phyloP scores from a whole-genome alignment of 2,113 vertebrate genomes.

The Bos javanicus region DNA sequence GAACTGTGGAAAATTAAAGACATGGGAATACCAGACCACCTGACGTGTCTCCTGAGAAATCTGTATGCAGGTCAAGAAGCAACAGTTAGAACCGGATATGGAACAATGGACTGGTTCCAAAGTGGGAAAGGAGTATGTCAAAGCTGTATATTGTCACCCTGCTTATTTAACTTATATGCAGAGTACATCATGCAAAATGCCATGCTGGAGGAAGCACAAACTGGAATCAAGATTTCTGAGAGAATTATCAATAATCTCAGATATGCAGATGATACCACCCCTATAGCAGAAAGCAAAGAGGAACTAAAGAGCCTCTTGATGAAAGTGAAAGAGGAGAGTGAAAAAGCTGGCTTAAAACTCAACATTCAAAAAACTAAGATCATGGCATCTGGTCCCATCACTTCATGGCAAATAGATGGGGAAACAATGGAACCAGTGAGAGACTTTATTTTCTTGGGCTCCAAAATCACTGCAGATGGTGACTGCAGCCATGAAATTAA shows the following conservation, averaged over 20 bases:
- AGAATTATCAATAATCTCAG: neutral
- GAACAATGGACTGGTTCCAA: neutral
- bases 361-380: neutral
- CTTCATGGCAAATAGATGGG: neutral
- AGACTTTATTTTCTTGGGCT: neutral
- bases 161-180: neutral
- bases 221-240: neutral
- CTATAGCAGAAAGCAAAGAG: neutral
- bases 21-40: neutral
- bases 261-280: neutral
- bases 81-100: neutral
- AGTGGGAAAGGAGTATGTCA: neutral
- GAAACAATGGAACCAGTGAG: neutral
- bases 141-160: neutral
- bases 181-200: accelerated
- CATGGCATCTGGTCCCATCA: neutral
- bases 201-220: neutral
- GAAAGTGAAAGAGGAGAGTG: neutral
- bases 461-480: neutral
- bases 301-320: neutral
- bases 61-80: neutral
- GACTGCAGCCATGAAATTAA: neutral
- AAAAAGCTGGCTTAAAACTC: neutral
- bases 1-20: neutral
- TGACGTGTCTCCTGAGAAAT: neutral